Conservation (phyloP, 2,888 invertebrate species). For the Pollenia angustigena region DNA sequence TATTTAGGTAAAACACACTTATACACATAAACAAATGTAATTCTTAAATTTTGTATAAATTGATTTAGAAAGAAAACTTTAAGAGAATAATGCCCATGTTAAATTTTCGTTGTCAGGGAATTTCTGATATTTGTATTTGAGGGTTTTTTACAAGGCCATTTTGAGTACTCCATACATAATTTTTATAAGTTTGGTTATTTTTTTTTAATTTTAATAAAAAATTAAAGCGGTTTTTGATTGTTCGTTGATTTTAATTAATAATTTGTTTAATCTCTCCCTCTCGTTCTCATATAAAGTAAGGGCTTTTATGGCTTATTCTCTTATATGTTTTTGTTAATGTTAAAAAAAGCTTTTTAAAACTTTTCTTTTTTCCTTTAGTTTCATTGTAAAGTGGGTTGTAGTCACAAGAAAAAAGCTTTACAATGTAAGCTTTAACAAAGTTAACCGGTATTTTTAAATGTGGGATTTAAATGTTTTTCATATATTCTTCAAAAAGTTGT, state of each 20-base stretch:
- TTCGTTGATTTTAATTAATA: neutral
- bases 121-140: constrained; percentile 2
- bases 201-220: neutral
- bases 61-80: too few relatives aligned
- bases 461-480: neutral
- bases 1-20: neutral
- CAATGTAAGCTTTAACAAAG: neutral
- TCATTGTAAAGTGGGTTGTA: neutral
- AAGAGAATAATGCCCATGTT: neutral
- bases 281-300: too few relatives aligned
- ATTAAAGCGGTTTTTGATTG: neutral
- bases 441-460: constrained; percentile 20
- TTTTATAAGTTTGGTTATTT: constrained; percentile 1
- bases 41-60: too few relatives aligned
- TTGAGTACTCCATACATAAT: neutral
- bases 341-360: neutral
- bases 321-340: neutral
- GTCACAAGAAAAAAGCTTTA: neutral
- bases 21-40: neutral
- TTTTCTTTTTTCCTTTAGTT: neutral
- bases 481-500: neutral
- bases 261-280: neutral
- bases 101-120: neutral
- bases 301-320: neutral
- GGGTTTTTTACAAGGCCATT: constrained; percentile 56